Base-by-base conservation (phyloP, 1,140 invertebrate species). In the Achroia grisella region DNA sequence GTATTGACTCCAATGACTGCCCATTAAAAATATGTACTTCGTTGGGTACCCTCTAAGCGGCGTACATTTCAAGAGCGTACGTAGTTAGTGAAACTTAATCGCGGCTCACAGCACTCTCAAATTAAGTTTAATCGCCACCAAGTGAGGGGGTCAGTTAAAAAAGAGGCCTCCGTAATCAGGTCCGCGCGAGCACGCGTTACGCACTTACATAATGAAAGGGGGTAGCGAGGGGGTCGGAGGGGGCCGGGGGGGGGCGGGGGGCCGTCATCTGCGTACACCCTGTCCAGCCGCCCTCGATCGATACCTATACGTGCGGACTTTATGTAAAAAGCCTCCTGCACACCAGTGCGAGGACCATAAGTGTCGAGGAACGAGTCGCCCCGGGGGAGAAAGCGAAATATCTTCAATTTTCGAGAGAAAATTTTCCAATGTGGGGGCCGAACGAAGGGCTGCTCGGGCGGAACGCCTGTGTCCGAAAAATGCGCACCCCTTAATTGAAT, bases 191-290 rank as follows among this genome's bases (percentile, higher is more conserved):
- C 79, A 80, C 76, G 75, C 79, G 73, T 83, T 83, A 83, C 79
- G 76, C 79, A 83, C 79, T 83, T 83, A 83, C 75, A 83, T 83
- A 83, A 83, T 83, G 79, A 83, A 83, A 80, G 79, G 76, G 78
- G 78, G 72, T 66, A 71, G 60, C 61, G 70, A 71, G 71, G 56
- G 62, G 35, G 36, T 39, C 57, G 40, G 63, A 44, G 37, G 65
- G 73, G 74, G 67, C 62, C 73, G 77, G 17, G 35, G 36, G 37
- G 61, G 42, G 63, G 66, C 56, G 45, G 36, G 65, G 73, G 74
- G 67, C 62, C 73, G 77, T 80, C 77, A 83, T 80, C 76, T 83
- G 79, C 79, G 76, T 79, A 82, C 71, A 65, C 71, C 71, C 71
- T 80, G 76, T 77, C 76, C 74, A 65, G 76, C 74, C 69, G 67